Conservation (phyloP, 1,140 invertebrate genomes). For the Solen grandis region DNA sequence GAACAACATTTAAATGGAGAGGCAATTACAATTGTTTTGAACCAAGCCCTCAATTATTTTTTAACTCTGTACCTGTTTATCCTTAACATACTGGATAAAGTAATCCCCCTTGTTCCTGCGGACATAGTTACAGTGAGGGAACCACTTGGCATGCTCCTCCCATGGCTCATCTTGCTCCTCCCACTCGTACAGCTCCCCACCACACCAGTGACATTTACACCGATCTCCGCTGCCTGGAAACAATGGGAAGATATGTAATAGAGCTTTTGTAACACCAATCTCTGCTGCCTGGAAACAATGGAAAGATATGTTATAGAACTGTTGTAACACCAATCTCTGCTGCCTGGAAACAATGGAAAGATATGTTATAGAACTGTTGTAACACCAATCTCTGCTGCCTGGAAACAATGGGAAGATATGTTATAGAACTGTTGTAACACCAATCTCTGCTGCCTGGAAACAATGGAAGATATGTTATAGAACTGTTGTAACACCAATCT, state of each 20-base stretch:
- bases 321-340: neutral
- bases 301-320: neutral
- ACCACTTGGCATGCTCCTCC: constrained; percentile 55
- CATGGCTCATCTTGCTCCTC: constrained; percentile 66
- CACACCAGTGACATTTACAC: constrained; percentile 73
- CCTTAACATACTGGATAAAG: constrained; percentile 28
- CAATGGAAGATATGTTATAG: no score
- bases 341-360: neutral
- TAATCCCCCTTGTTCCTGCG: constrained; percentile 12
- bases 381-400: no score
- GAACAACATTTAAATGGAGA: no score
- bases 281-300: neutral
- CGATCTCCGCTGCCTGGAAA: constrained; percentile 63
- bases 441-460: no score
- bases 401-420: no score
- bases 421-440: no score
- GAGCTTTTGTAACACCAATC: neutral
- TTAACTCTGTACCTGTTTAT: constrained; percentile 21
- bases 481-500: no score
- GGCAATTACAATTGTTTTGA: no score
- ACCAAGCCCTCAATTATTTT: no score
- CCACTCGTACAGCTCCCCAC: constrained; percentile 71
- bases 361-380: no score
- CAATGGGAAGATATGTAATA: no score
- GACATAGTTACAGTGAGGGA: constrained; percentile 44